Evolutionary conservation across 2,888 invertebrate species (phyloP).

Genomic region (Oligia latruncula): DNA sequence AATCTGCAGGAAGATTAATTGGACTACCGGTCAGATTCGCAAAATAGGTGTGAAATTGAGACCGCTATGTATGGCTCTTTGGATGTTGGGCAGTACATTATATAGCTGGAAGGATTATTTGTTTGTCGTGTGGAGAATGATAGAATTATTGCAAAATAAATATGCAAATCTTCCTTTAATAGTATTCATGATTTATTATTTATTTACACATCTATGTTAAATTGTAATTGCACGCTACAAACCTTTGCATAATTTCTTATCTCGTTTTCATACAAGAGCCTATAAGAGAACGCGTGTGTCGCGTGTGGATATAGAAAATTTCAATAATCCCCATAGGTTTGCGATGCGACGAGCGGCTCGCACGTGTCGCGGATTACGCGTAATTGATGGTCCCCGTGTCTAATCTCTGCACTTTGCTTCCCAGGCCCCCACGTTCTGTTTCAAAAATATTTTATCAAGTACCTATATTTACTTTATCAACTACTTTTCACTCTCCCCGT

Average conservation of each 20-base stretch:
- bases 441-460: conserved; percentile 53
- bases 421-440: conserved; percentile 52
- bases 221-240: conserved; percentile 41
- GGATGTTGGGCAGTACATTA: conserved; percentile 4
- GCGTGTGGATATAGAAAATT: conserved; percentile 78
- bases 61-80: conserved; percentile 18
- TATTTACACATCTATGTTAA: conserved; percentile 34
- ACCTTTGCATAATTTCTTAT: conserved; percentile 61
- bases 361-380: conserved; percentile 87
- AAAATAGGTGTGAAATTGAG: conserved; percentile 62
- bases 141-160: conserved; percentile 8
- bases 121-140: background rate
- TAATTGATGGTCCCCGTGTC: conserved; percentile 87
- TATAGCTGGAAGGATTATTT: conserved; percentile 11
- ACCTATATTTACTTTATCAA: conserved; percentile 47
- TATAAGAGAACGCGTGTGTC: conserved; percentile 63
- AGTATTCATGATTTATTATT: conserved; percentile 37
- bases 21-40: conserved; percentile 44
- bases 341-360: conserved; percentile 80
- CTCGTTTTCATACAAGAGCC: conserved; percentile 55
- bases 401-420: conserved; percentile 88
- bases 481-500: conserved; percentile 30
- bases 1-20: conserved; percentile 59
- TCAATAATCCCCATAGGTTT: conserved; percentile 87
- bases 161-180: conserved; percentile 9